phyloP scores from a whole-genome alignment of 2,888 invertebrate genomes.

The Sympetrum striolatum region DNA sequence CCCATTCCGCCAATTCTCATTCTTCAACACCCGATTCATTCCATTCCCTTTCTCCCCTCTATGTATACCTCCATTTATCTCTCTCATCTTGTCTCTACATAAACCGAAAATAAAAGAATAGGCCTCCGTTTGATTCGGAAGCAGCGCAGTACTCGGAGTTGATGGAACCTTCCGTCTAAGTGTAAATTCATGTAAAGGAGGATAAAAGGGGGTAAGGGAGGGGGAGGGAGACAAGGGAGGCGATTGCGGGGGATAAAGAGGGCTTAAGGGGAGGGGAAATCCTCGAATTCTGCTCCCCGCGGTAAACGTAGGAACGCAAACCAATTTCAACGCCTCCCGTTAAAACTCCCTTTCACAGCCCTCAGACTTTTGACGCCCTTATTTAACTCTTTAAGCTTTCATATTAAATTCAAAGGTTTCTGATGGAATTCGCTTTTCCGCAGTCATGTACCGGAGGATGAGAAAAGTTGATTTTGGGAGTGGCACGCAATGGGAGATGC shows the following conservation, averaged over 20 bases:
- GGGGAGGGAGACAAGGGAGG: not conserved
- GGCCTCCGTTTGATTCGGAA: constrained; percentile 1
- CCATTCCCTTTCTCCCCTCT: not conserved
- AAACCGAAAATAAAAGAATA: constrained; percentile 1
- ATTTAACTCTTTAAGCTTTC: not conserved
- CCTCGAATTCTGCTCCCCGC: not conserved
- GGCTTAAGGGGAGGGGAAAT: not conserved
- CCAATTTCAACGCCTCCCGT: not conserved
- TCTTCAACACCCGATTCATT: not conserved
- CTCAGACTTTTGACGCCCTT: not conserved
- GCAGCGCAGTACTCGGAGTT: not conserved
- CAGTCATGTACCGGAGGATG: not conserved
- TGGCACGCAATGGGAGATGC: no score
- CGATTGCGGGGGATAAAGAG: not conserved
- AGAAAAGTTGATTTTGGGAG: no score
- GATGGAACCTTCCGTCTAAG: constrained; percentile 14
- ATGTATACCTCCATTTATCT: not conserved
- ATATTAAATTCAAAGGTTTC: not conserved
- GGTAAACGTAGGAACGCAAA: constrained; percentile 7
- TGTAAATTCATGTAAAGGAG: constrained; percentile 18
- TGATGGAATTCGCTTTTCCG: not conserved
- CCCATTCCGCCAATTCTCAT: not conserved
- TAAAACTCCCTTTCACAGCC: not conserved
- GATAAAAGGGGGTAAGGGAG: not conserved
- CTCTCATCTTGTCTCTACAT: not conserved